Percentiles rank a stretch among this genome's conserved stretches.
Evolutionary conservation across 1,140 invertebrate genomes (phyloP).

Genomic region (Lepidurus couesii): DNA sequence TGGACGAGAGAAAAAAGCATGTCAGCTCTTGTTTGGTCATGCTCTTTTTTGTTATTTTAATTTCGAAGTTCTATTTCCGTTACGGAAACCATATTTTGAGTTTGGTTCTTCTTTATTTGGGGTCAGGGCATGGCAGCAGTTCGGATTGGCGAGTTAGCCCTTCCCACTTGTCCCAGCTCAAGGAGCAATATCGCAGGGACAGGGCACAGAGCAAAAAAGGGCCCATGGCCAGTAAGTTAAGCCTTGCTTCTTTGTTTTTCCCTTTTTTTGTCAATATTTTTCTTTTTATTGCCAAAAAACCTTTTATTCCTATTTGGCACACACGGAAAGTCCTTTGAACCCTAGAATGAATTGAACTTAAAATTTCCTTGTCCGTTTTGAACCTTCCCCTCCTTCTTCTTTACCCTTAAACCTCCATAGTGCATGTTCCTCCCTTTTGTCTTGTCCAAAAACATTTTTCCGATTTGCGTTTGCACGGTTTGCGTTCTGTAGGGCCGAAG

Average conservation of each 20-base stretch:
- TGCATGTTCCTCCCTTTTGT: not conserved
- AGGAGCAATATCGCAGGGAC: conserved; percentile 51
- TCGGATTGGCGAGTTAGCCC: conserved; percentile 47
- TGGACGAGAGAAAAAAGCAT: too few species aligned
- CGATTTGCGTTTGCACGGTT: conserved; percentile 29
- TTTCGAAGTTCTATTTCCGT: conserved; percentile 11
- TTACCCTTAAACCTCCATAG: not conserved
- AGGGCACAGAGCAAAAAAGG: conserved; percentile 46
- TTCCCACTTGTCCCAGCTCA: conserved; percentile 47
- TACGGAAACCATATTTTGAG: not conserved
- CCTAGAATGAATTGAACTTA: not conserved
- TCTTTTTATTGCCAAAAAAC: conserved; percentile 17
- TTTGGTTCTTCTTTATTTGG: conserved; percentile 1
- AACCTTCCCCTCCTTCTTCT: not conserved
- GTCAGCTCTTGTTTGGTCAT: not conserved
- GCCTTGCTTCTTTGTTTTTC: conserved; percentile 28
- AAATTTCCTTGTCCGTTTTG: not conserved
- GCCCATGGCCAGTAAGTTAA: conserved; percentile 38
- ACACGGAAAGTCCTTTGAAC: not conserved
- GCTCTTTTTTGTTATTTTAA: conserved; percentile 7
- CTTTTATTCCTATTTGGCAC: not conserved
- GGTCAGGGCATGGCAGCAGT: conserved; percentile 26
- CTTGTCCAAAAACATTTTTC: conserved; percentile 9
- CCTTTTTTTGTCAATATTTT: conserved; percentile 24
- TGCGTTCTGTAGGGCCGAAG: conserved; percentile 45